These are phyloP conservation scores for Sphyrna mokarran DNA, from an alignment of 2,113 vertebrate species.

Conservation along the genomic window DNA sequence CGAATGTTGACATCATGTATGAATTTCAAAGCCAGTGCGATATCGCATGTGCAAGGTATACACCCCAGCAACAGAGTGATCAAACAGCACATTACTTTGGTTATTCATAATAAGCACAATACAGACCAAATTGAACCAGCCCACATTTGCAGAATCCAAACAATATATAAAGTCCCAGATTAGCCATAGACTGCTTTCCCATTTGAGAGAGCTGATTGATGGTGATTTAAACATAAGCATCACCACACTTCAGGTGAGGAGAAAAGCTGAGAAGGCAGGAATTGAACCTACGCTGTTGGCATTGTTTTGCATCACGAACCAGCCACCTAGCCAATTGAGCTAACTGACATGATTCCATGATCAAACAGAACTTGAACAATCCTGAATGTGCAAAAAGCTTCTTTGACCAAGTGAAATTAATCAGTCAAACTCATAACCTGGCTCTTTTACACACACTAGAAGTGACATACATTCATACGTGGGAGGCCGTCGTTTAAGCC, in stretches of 20 bases:
- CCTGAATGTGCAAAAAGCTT: background rate
- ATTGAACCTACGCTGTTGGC: too few species aligned
- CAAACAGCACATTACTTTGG: background rate
- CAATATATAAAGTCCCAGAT: background rate
- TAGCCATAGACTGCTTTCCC: too few species aligned
- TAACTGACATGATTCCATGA: background rate
- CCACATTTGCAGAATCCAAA: background rate
- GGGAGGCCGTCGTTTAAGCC: too few species aligned
- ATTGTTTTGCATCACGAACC: too few species aligned
- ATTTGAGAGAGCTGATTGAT: too few species aligned
- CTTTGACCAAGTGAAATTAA: background rate
- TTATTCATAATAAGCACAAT: background rate
- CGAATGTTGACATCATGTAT: background rate
- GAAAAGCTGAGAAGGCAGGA: too few species aligned
- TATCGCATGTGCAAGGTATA: background rate
- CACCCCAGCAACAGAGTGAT: background rate
- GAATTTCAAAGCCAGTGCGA: background rate
- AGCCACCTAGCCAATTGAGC: too few species aligned
- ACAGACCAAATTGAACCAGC: background rate
- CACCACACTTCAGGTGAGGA: too few species aligned
- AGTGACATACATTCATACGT: too few species aligned
- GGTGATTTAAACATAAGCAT: too few species aligned
- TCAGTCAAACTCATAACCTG: background rate
- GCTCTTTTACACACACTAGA: too few species aligned
- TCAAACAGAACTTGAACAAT: background rate